Evolutionary conservation across 2,888 invertebrate genomes (phyloP), one percentile per base, ranked within the genome.

Genomic region (Lepetodrilus schrolli): DNA sequence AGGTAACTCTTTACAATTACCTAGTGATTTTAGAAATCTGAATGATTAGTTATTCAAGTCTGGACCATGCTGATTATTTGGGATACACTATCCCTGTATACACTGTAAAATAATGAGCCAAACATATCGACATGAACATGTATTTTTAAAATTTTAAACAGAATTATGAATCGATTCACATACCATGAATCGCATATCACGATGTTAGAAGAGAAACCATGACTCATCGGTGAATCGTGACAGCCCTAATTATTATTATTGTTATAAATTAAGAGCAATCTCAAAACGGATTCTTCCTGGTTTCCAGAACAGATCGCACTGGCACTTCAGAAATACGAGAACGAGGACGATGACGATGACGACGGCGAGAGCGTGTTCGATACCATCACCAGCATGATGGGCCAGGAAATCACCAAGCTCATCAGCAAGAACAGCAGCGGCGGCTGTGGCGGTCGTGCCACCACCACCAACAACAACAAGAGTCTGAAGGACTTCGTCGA

Each of bases 341-440:
- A 80, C 1, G 79, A 79, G 0, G 75, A 81, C 23, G 78, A 78
- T 1, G 83, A 83, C 2, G 82, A 83, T 4, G 79, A 80, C 0
- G 82, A 79, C 38, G 85, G 85, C 26, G 83, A 84, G 47, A 84
- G 84, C 49, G 86, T 85, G 23, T 87, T 86, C 65, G 84, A 87
- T 76, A 87, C 86, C 13, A 83, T 87, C 71, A 87, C 84, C 8
- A 81, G 81, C 72, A 81, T 84, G 73, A 82, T 83, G 78, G 85
- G 87, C 38, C 76, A 79, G 13, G 79, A 79, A 26, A 80, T 80
- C 30, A 65, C 78, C 13, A 74, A 71, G 34, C 34, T 49, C 36
- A 47, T 72, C 20, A 36, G 47, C 26, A 49, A 38, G 37, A 23
- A 49, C 38, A 10, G 17, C 17, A n/a, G n/a, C n/a, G n/a, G n/a